These are phyloP conservation scores for Melinaea marsaeus DNA, from an alignment of 2,888 invertebrate genomes.

Conservation along the genomic window DNA sequence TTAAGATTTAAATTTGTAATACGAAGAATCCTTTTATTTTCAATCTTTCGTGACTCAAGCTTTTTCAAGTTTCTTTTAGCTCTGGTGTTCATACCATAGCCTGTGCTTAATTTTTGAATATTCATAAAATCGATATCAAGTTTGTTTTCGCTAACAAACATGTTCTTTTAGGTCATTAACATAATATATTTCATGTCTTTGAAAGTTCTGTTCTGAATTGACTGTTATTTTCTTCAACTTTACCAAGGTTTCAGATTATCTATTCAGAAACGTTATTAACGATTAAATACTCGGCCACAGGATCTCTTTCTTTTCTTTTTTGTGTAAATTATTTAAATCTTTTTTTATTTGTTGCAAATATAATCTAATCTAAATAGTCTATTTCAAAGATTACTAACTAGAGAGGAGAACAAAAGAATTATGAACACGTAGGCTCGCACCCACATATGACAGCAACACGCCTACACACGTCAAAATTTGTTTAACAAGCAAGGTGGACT, in stretches of 20 bases:
- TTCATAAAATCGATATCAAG: too few relatives aligned
- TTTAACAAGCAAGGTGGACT: conserved; percentile 35
- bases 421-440: conserved; percentile 49
- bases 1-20: conserved; percentile 6
- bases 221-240: conserved; percentile 35
- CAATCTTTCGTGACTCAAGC: conserved; percentile 4
- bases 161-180: too few relatives aligned
- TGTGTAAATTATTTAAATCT: conserved; percentile 26
- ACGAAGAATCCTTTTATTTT: conserved; percentile 6
- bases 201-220: conserved; percentile 20
- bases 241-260: too few relatives aligned
- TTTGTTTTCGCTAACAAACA: too few relatives aligned
- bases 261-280: too few relatives aligned
- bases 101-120: too few relatives aligned
- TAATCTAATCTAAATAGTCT: conserved; percentile 16
- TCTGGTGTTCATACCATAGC: background rate
- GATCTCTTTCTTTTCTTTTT: too few relatives aligned
- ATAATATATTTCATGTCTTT: too few relatives aligned
- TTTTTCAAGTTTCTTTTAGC: background rate
- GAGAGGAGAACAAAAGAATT: conserved; percentile 63
- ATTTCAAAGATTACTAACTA: conserved; percentile 43
- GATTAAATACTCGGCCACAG: too few relatives aligned
- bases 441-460: conserved; percentile 44
- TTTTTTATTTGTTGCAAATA: conserved; percentile 59
- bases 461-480: conserved; percentile 25